These are phyloP conservation scores for Calephelis perditalis DNA, from an alignment of 2,888 invertebrate species.

Conservation along the genomic window DNA sequence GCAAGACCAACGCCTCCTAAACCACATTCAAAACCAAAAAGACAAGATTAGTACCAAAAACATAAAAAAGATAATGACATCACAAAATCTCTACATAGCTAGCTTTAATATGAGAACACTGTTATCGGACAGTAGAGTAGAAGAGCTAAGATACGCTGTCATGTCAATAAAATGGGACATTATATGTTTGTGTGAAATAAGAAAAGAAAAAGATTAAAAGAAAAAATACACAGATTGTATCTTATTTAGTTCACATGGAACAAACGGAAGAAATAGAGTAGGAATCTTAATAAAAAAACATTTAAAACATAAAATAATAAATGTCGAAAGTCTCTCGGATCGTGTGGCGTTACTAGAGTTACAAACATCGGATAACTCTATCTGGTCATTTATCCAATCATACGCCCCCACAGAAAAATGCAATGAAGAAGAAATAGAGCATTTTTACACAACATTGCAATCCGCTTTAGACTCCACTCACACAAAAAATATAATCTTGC, in stretches of 20 bases:
- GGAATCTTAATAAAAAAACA: conserved; percentile 6
- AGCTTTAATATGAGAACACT: too few species aligned
- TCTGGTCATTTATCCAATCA: conserved; percentile 21
- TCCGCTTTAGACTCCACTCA: conserved; percentile 17
- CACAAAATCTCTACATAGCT: background rate
- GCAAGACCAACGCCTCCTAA: conserved; percentile 21
- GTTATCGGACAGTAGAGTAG: too few species aligned
- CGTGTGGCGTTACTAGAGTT: conserved; percentile 24
- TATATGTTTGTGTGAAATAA: too few species aligned
- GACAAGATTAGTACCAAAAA: background rate
- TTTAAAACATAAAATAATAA: conserved; percentile 23
- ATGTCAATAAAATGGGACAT: too few species aligned
- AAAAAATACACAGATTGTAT: too few species aligned
- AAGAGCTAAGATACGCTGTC: too few species aligned
- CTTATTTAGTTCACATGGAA: too few species aligned
- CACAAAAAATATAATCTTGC: conserved; percentile 21
- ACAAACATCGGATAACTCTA: too few species aligned
- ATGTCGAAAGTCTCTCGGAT: conserved; percentile 26
- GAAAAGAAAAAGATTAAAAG: too few species aligned
- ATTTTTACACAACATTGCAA: conserved; percentile 19
- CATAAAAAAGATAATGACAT: conserved; percentile 23
- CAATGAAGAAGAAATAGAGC: conserved; percentile 20
- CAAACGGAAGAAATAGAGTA: too few species aligned
- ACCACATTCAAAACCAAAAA: conserved; percentile 12
- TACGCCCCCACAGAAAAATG: conserved; percentile 23